These are phyloP conservation scores for Actinia tenebrosa DNA, from an alignment of 64 coral and sea anemone genomes.

Conservation along the genomic window DNA sequence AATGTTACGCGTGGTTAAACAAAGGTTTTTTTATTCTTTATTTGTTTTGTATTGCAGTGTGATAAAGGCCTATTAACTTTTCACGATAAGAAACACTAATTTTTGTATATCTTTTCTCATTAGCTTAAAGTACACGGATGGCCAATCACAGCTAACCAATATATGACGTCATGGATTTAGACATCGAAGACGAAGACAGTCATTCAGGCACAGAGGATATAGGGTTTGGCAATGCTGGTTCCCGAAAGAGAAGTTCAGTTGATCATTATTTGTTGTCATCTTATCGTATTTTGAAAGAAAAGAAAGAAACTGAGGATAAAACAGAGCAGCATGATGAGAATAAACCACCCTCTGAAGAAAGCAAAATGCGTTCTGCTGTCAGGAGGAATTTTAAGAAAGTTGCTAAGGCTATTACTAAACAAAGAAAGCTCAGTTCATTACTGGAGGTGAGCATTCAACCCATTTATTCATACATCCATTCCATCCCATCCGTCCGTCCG, in stretches of 20 bases:
- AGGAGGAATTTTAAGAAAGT: conserved; percentile 31
- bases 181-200: background rate
- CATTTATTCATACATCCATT: too few species aligned
- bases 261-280: background rate
- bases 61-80: too few species aligned
- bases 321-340: background rate
- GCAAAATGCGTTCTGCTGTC: background rate
- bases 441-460: conserved; percentile 37
- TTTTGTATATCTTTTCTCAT: background rate
- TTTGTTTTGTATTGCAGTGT: too few species aligned
- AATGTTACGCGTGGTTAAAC: too few species aligned
- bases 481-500: too few species aligned
- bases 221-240: background rate
- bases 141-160: background rate
- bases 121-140: background rate
- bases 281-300: background rate
- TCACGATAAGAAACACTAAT: too few species aligned
- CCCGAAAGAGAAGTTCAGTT: background rate
- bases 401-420: conserved; percentile 61
- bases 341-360: background rate
- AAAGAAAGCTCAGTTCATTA: conserved; percentile 47
- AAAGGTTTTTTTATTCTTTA: too few species aligned
- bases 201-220: background rate
- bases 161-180: background rate
- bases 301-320: background rate